A percentile compares a stretch with the other conserved stretches of the same genome.
These are phyloP conservation scores for Diphyllodes magnificus DNA, from an alignment of 2,113 vertebrate species.

Conservation along the genomic window DNA sequence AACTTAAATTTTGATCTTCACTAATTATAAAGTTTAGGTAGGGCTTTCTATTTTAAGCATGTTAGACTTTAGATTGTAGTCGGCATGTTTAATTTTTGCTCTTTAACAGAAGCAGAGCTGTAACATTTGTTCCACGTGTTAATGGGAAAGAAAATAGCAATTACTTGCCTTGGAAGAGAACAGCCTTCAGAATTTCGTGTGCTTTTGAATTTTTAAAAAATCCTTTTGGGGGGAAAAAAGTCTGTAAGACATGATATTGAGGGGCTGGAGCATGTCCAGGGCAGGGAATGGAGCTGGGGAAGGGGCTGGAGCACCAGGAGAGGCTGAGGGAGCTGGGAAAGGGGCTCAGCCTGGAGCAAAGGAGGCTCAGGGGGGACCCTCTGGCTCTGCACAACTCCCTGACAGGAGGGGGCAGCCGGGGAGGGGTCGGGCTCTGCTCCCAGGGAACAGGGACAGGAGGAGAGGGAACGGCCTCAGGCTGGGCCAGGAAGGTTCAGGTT, in stretches of 20 bases:
- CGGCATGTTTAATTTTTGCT: background rate
- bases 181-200: background rate
- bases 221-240: background rate
- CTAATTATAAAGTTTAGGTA: background rate
- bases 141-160: background rate
- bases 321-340: background rate
- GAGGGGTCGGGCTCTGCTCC: accelerated
- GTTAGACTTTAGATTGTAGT: background rate
- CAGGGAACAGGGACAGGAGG: background rate
- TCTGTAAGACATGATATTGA: background rate
- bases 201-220: background rate
- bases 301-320: background rate
- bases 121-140: background rate
- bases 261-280: accelerated
- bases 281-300: accelerated
- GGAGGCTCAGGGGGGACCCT: background rate
- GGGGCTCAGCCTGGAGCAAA: background rate
- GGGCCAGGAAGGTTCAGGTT: too few relatives aligned
- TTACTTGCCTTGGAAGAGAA: background rate
- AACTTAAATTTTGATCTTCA: background rate
- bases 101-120: background rate
- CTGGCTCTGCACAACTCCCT: background rate
- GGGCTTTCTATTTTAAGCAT: background rate
- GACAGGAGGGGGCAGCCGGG: background rate
- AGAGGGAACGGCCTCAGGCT: accelerated